Base-by-base conservation (phyloP, 53 echinoderm and acorn worm species). In the Paracentrotus lividus region DNA sequence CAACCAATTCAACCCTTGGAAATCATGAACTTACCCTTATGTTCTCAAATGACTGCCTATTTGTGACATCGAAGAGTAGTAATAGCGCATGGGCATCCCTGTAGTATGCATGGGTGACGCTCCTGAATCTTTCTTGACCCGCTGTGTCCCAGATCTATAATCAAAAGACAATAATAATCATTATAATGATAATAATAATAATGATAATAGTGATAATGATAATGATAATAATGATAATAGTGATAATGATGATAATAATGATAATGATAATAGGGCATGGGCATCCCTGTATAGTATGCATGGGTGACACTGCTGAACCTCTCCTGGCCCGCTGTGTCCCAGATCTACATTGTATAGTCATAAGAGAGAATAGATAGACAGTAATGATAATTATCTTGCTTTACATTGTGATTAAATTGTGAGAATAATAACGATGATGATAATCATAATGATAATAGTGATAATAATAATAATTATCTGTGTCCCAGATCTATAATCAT, bases 261-360 rank as follows among this genome's bases (percentile, higher is more conserved):
- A n/a, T n/a, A n/a, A n/a, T n/a, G n/a, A n/a, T 15, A 98, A 94
- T 10, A 98, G 85, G 21, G 98, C 98, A 54, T 98, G 98, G 53
- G 98, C 98, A 78, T 98, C 98, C 85, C 98, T 76, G 95, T 98
- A n/a, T n/a, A 98, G 87, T 98, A 98, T 68, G 98, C 98, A 72
- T 98, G 98, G 52, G 98, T 98, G 69, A 98, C 98, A 51, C 98
- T 98, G 29, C 98, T 94, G 68, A 98, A 98, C 77, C 98, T 97
- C 89, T 98, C 98, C 77, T 98, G 98, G 29, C 98, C 98, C 27
- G 98, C 98, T 42, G 98, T 98, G 94, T 98, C 98, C 98, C 98
- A 98, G 88, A 98, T 98, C 98, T 98, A 68, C 20, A n/a, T n/a
- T n/a, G n/a, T n/a, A n/a, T n/a, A n/a, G n/a, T n/a, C n/a, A n/a